Conservation (phyloP, 2,797 vertebrate genomes). For the Acanthopagrus latus region DNA sequence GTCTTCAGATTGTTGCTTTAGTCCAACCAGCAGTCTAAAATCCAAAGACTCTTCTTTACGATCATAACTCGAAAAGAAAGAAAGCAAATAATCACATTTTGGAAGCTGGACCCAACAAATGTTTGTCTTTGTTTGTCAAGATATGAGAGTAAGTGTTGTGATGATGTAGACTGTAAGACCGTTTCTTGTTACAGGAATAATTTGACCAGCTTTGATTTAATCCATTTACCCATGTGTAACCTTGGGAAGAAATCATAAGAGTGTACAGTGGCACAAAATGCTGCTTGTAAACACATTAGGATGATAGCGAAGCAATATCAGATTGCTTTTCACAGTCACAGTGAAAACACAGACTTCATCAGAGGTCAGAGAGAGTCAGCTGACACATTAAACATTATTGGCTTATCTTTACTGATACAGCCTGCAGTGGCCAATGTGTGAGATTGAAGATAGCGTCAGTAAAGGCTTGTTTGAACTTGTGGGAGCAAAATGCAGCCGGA, state of each 20-base stretch:
- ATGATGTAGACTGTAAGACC: not conserved
- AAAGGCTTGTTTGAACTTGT: conserved; percentile 52
- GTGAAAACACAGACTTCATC: conserved; percentile 52
- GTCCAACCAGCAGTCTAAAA: too few species aligned
- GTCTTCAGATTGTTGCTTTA: too few species aligned
- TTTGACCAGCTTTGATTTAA: conserved; percentile 29
- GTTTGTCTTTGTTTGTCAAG: not conserved
- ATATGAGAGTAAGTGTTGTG: not conserved
- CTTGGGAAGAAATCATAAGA: conserved; percentile 33
- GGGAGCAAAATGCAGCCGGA: conserved; percentile 50
- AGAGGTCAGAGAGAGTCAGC: conserved; percentile 48
- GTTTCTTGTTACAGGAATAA: conserved; percentile 2
- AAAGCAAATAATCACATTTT: too few species aligned
- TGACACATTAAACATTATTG: conserved; percentile 51
- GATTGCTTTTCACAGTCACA: conserved; percentile 47
- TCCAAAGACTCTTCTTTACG: too few species aligned
- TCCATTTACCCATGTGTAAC: conserved; percentile 51
- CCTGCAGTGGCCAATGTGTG: conserved; percentile 31
- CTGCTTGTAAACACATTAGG: conserved; percentile 54
- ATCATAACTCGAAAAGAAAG: too few species aligned
- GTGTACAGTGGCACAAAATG: conserved; percentile 3
- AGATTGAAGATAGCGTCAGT: conserved; percentile 46
- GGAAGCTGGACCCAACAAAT: too few species aligned
- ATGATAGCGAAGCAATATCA: conserved; percentile 41
- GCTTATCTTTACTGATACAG: conserved; percentile 60